Percentiles rank a stretch among this genome's conserved stretches.
Conservation (phyloP, 2,113 vertebrate genomes). For the Corythornis vintsioides region DNA sequence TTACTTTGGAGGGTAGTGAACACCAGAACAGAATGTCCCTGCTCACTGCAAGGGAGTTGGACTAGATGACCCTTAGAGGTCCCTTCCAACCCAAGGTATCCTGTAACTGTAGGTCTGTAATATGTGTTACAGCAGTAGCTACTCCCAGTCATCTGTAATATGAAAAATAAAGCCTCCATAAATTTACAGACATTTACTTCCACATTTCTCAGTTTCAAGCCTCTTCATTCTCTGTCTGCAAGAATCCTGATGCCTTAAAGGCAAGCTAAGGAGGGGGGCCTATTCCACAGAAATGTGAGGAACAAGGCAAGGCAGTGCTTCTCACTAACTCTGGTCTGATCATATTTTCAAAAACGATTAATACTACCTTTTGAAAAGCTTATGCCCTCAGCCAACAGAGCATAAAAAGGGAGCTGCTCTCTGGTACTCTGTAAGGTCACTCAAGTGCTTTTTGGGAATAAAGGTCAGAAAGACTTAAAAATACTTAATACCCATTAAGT, state of each 20-base stretch:
- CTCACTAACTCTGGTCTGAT: background rate
- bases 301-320: background rate
- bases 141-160: constrained; percentile 34
- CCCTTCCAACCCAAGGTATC: no score
- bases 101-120: background rate
- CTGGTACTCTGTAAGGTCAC: background rate
- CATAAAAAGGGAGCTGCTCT: background rate
- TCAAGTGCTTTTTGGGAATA: background rate
- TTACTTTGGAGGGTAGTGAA: no score
- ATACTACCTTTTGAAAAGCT: background rate
- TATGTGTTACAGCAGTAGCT: constrained; percentile 15
- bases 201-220: background rate
- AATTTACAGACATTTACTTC: background rate
- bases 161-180: constrained; percentile 21
- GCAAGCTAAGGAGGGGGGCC: background rate
- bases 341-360: background rate
- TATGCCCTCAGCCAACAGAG: background rate
- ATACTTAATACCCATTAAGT: background rate
- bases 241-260: background rate
- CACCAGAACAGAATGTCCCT: no score
- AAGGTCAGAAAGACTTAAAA: background rate
- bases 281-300: background rate
- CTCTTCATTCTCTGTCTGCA: background rate
- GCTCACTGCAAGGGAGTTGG: no score
- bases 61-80: no score